Percentiles rank a stretch among this genome's conserved stretches.
Conservation (phyloP, 2,888 invertebrate species). For the Anagyrus pseudococci region DNA sequence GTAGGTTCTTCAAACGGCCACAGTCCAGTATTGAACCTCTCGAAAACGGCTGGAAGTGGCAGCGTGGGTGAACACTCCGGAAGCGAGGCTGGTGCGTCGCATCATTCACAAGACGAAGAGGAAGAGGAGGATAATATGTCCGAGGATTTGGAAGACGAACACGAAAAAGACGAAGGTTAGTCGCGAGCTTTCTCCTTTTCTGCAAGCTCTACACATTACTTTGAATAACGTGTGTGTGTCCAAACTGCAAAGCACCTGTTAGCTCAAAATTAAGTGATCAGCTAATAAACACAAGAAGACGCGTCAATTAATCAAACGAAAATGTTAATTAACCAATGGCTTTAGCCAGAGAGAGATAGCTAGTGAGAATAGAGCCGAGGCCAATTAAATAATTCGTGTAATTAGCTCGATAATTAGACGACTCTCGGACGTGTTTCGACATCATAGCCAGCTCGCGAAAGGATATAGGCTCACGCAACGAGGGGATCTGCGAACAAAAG, state of each 20-base stretch:
- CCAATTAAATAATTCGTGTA: conserved; percentile 36
- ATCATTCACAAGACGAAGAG: conserved; percentile 74
- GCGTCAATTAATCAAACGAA: neutral
- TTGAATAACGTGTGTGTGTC: neutral
- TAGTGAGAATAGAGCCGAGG: neutral
- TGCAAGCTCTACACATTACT: too few relatives aligned
- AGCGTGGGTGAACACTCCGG: conserved; percentile 72
- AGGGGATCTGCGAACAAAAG: too few relatives aligned
- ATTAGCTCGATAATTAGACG: conserved; percentile 32
- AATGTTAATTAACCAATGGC: too few relatives aligned
- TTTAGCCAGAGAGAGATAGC: too few relatives aligned
- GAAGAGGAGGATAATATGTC: conserved; percentile 88
- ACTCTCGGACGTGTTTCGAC: neutral
- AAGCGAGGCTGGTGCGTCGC: conserved; percentile 72
- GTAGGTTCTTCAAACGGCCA: conserved; percentile 86
- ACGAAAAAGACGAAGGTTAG: conserved; percentile 82
- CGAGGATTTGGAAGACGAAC: conserved; percentile 85
- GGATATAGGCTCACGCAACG: too few relatives aligned
- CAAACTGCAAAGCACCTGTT: neutral
- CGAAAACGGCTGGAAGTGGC: conserved; percentile 84
- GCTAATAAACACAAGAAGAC: neutral
- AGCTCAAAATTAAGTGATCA: too few relatives aligned
- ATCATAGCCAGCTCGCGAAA: too few relatives aligned
- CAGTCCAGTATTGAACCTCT: conserved; percentile 91
- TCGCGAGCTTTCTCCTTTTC: too few relatives aligned